Conservation (phyloP, 1,140 invertebrate genomes). For the Eufriesea mexicana region DNA sequence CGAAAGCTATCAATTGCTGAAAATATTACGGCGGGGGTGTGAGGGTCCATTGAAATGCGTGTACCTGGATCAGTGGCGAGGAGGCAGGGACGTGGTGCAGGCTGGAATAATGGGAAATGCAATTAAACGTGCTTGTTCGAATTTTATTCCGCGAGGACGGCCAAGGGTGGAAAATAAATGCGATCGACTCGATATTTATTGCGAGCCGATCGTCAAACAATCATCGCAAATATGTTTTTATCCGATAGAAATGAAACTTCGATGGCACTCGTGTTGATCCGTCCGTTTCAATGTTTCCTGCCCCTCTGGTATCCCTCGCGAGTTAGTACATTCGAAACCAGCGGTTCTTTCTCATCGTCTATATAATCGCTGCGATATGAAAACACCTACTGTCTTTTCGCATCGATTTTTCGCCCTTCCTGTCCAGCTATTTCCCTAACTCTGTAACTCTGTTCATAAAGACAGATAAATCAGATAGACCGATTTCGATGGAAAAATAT, state of each 20-base stretch:
- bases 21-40: constrained; percentile 8
- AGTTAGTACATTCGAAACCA: not conserved
- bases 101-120: constrained; percentile 28
- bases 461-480: not conserved
- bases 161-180: constrained; percentile 15
- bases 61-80: not conserved
- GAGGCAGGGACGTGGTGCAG: not conserved
- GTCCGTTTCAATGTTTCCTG: not conserved
- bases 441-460: not conserved
- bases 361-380: too few relatives aligned
- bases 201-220: constrained; percentile 26
- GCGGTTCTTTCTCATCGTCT: not conserved
- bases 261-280: constrained; percentile 2
- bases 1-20: constrained; percentile 32
- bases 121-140: constrained; percentile 22
- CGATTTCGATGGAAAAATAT: too few relatives aligned
- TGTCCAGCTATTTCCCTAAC: not conserved
- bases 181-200: constrained; percentile 17
- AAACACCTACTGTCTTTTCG: not conserved
- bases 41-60: not conserved
- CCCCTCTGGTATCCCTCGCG: too few relatives aligned
- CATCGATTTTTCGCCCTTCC: not conserved
- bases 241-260: constrained; percentile 17
- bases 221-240: constrained; percentile 23
- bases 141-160: not conserved